Evolutionary conservation across 2,113 vertebrate genomes (phyloP), one percentile per base, ranked within the genome.

Genomic region (Indicator maculatus): DNA sequence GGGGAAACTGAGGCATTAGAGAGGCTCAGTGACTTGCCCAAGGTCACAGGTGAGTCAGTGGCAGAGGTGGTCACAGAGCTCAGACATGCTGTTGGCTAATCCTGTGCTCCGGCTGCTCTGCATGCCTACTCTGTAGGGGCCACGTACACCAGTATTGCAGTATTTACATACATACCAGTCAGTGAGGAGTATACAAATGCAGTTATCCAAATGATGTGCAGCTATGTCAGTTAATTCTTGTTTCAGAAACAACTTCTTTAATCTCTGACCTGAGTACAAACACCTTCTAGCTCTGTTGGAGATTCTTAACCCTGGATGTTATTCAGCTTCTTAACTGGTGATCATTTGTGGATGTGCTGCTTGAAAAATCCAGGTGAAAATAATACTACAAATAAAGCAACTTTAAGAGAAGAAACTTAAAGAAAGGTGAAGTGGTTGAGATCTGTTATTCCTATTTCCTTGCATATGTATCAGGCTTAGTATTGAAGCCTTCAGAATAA

Each of bases 1-100:
- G 93, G 95, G 96, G 86, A 96, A 95, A 95, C 96, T 95, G 96
- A 93, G 96, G 96, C 94, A 52, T 72, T 83, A 1, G 21, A 82
- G 89, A 88, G 85, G 91, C 13, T 9, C 21, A 38, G 95, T 93
- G 95, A 97, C 94, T 97, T 95, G 96, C 96, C 95, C 96, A 95
- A 93, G 95, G 95, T 95, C 94, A 94, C 58, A 1, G 63, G 79
- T 91, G 89, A 69, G 83, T 61, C 39, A 50, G 95, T 47, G 80
- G 88, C 90, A 88, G 92, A 95, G 90, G 53, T 20, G 73, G 90
- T 83, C 30, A 4, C 0, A 45, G 82, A 8, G 52, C 67, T 36
- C 41, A 19, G 69, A 3, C 12, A 17, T 23, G 66, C 65, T 18
- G 67, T 28, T 41, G 30, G 10, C 41, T 30, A 2, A 21, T 18